A percentile compares a stretch with the other conserved stretches of the same genome.
phyloP scores from a whole-genome alignment of 1,140 invertebrate genomes.

The Lordiphosa collinella region DNA sequence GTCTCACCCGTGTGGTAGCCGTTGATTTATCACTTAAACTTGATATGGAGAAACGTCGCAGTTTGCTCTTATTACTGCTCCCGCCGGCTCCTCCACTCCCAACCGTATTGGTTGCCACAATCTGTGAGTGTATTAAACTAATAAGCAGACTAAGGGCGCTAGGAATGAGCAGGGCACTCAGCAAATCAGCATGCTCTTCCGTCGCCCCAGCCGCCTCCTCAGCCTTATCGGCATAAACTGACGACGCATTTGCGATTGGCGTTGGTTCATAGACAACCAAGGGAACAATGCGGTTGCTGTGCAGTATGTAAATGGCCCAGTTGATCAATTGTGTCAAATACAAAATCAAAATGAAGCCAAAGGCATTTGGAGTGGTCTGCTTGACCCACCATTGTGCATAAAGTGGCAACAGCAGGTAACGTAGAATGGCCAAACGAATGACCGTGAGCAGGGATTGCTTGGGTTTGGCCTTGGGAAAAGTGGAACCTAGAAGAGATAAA shows the following conservation, averaged over 20 bases:
- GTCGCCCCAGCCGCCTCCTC: not conserved
- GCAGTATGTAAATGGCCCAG: conserved; percentile 83
- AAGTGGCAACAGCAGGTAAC: conserved; percentile 90
- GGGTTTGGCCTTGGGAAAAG: conserved; percentile 95
- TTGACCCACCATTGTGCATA: conserved; percentile 93
- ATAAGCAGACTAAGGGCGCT: conserved; percentile 88
- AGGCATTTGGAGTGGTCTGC: conserved; percentile 89
- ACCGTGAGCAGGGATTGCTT: conserved; percentile 92
- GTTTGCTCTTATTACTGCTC: conserved; percentile 70
- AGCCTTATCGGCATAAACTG: conserved; percentile 25
- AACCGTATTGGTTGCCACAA: conserved; percentile 86
- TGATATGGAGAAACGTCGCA: conserved; percentile 63
- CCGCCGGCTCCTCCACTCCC: conserved; percentile 19
- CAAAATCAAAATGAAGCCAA: conserved; percentile 86
- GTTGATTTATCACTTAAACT: conserved; percentile 56
- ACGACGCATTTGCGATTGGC: conserved; percentile 13
- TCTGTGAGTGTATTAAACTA: conserved; percentile 94
- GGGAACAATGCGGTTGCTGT: conserved; percentile 75
- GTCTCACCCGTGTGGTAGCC: conserved; percentile 50
- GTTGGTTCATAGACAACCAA: conserved; percentile 25
- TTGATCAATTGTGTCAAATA: conserved; percentile 89
- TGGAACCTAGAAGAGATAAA: conserved; percentile 89
- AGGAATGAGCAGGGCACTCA: conserved; percentile 85
- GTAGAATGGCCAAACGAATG: conserved; percentile 87
- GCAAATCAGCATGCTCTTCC: conserved; percentile 60